Percentiles rank a stretch among this genome's conserved stretches.
Evolutionary conservation across 1,140 invertebrate genomes (phyloP).

Genomic region (Adoxophyes honmai): DNA sequence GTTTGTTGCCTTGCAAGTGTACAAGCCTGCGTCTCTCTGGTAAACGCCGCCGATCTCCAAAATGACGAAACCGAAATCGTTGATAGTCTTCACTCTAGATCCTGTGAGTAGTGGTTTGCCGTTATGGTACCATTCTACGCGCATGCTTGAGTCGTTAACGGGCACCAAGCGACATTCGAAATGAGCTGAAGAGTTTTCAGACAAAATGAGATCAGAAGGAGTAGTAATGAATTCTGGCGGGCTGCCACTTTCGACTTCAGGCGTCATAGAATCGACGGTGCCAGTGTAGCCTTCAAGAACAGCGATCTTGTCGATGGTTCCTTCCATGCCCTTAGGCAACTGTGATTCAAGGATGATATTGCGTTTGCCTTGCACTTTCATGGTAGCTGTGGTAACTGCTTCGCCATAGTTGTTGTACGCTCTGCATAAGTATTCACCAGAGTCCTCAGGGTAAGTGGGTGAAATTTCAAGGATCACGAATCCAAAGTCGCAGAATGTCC

Average conservation of each 20-base stretch:
- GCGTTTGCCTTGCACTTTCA: constrained; percentile 94
- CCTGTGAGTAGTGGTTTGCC: constrained; percentile 92
- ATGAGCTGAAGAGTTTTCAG: constrained; percentile 93
- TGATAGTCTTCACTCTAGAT: constrained; percentile 93
- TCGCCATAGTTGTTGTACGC: constrained; percentile 94
- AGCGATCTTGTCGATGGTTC: constrained; percentile 95
- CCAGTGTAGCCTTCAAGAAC: constrained; percentile 92
- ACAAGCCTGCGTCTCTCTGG: constrained; percentile 91
- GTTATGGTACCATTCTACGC: constrained; percentile 98
- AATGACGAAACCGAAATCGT: constrained; percentile 96
- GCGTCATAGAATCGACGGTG: constrained; percentile 77
- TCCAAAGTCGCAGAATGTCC: constrained; percentile 96
- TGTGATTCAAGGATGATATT: constrained; percentile 95
- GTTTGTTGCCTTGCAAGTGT: constrained; percentile 95
- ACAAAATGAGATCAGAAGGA: constrained; percentile 89
- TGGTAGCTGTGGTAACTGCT: constrained; percentile 93
- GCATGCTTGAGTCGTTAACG: constrained; percentile 94
- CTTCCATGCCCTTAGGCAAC: constrained; percentile 94
- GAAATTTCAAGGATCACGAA: constrained; percentile 96
- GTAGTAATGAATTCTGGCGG: constrained; percentile 95
- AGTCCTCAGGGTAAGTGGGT: constrained; percentile 96
- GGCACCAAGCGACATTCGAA: constrained; percentile 94
- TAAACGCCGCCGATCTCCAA: constrained; percentile 93
- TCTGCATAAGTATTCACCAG: constrained; percentile 94
- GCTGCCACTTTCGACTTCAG: constrained; percentile 91